phyloP scores from a whole-genome alignment of 2,888 invertebrate genomes.

The Drosophila dives region DNA sequence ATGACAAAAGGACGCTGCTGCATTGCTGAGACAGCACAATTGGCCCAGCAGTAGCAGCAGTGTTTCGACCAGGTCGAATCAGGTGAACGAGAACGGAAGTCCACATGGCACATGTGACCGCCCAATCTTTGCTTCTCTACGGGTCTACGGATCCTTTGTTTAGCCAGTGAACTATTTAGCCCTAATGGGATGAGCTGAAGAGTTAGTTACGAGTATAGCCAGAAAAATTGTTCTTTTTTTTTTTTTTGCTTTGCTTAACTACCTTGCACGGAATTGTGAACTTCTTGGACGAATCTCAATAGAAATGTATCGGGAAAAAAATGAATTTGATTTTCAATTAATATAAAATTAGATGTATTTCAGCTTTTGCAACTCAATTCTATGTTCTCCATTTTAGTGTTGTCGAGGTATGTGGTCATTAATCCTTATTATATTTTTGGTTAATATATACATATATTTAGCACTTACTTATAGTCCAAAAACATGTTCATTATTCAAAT shows the following conservation, averaged over 20 bases:
- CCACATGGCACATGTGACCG: conserved; percentile 34
- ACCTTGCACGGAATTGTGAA: background rate
- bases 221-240: conserved; percentile 29
- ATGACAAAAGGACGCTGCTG: conserved; percentile 47
- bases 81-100: conserved; percentile 60
- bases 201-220: conserved; percentile 28
- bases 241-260: conserved; percentile 7
- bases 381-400: background rate
- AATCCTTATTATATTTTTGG: background rate
- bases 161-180: conserved; percentile 22
- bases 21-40: conserved; percentile 46
- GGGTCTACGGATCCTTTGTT: conserved; percentile 6
- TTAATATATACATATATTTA: background rate
- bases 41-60: conserved; percentile 40
- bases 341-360: background rate
- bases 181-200: conserved; percentile 48
- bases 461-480: background rate
- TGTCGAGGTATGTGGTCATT: background rate
- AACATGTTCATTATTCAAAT: conserved; percentile 24
- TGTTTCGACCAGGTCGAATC: conserved; percentile 52
- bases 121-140: conserved; percentile 24
- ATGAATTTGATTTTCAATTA: background rate
- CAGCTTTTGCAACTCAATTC: background rate
- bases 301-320: background rate
- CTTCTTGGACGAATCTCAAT: background rate